Conservation (phyloP, 2,113 vertebrate genomes). For the Tychaedon coryphoeus region DNA sequence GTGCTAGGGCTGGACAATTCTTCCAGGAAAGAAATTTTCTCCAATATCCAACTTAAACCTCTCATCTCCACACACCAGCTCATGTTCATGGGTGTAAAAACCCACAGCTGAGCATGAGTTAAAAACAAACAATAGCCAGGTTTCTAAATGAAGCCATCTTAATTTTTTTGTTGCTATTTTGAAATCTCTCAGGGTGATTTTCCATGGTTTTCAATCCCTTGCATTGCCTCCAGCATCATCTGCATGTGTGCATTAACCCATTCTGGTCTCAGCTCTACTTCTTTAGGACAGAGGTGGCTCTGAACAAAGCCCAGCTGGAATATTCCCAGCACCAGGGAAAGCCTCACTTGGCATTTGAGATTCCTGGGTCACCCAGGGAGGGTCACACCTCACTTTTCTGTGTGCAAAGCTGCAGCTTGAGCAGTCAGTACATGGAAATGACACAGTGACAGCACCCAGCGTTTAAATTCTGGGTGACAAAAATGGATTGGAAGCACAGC, state of each 20-base stretch:
- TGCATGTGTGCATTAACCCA: not conserved
- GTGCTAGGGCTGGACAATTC: not conserved
- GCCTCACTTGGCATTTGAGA: not conserved
- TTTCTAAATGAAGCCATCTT: not conserved
- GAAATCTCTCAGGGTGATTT: not conserved
- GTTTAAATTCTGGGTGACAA: not conserved
- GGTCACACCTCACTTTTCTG: not conserved
- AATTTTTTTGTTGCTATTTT: not conserved
- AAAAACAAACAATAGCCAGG: not conserved
- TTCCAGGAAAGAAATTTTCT: not conserved
- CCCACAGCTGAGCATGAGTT: not conserved
- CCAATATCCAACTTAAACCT: not conserved
- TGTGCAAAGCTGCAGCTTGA: not conserved
- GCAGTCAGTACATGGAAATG: not conserved
- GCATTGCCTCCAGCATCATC: not conserved
- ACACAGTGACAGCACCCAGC: fast-evolving
- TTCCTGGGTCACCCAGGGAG: not conserved
- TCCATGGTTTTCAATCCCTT: not conserved
- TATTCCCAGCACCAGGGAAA: not conserved
- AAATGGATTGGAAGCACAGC: not conserved
- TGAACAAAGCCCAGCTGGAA: not conserved
- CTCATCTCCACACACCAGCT: not conserved
- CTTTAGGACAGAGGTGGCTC: not conserved
- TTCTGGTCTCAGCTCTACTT: not conserved
- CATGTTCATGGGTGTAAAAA: fast-evolving